These are phyloP conservation scores for Probaryconus sp. DNA, from an alignment of 1,140 invertebrate species.

Conservation along the genomic window DNA sequence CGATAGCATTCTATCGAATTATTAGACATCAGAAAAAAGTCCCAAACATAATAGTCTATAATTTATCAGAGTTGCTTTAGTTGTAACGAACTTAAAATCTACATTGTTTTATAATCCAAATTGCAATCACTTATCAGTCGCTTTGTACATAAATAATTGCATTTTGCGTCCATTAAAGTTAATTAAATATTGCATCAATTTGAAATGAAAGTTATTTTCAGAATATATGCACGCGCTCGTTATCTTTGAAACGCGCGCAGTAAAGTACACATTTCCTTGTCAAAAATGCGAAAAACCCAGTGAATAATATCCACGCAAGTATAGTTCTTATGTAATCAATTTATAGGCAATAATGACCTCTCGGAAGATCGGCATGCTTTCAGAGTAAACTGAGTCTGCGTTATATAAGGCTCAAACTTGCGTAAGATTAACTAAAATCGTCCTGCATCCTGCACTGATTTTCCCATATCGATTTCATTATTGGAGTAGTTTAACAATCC, in stretches of 20 bases:
- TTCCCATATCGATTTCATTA: slow-evolving; percentile 22
- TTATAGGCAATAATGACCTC: slow-evolving; percentile 22
- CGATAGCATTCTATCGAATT: no score
- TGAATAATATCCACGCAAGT: slow-evolving; percentile 25
- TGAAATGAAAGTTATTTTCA: no score
- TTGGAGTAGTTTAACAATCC: slow-evolving; percentile 14
- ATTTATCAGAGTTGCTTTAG: no score
- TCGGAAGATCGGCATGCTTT: slow-evolving; percentile 12
- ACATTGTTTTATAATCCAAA: no score
- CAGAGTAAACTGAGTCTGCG: slow-evolving; percentile 24
- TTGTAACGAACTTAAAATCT: no score
- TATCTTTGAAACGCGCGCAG: background rate
- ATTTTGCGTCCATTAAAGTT: no score
- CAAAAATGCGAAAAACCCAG: slow-evolving; percentile 7
- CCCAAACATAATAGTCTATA: no score
- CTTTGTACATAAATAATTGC: no score
- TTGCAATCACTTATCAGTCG: no score
- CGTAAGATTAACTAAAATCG: slow-evolving; percentile 38
- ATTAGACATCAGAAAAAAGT: no score
- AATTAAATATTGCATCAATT: no score
- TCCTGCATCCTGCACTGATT: slow-evolving; percentile 34
- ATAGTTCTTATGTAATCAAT: slow-evolving; percentile 28
- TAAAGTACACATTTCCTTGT: background rate
- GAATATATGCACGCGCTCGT: no score
- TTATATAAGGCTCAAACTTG: slow-evolving; percentile 22